Evolutionary conservation across 1,140 invertebrate species (phyloP), one percentile per base, ranked within the genome.

Genomic region (Heliconius hermathena): DNA sequence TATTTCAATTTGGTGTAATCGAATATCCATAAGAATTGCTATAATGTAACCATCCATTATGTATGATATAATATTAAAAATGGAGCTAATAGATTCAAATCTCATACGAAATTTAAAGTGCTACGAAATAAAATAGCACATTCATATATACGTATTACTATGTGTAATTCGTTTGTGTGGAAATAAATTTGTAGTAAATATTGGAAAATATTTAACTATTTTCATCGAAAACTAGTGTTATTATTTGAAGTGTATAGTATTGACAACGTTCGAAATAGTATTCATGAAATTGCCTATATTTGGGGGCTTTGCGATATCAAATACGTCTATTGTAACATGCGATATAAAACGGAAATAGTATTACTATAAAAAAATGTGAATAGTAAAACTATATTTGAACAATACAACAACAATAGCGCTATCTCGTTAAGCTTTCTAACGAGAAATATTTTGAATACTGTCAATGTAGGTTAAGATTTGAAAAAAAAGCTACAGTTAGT

Each of bases 291-390:
- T 57, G 54, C 54, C 54, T 57, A n/a, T 22, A 57, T 57, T 57
- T 57, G 54, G 22, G 57, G 22, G 57, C 22, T 60, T 60, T 60
- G 57, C 22, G 57, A 60, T 26, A 60, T 60, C 57, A 60, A 60
- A 60, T 60, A 20, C 57, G 11, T 26, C 3, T 57, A 57, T 57
- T 22, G 54, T 22, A 60, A 26, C 22, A 60, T 60, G 8, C 57
- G 9, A 60, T n/a, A 26, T n/a, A 57, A 60, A 60, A 60, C 57
- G 57, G 57, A 60, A 60, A 22, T 60, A 60, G 22, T 26, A 60
- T 60, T 60, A 11, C 57, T 60, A 60, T 60, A 60, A 60, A 13
- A 60, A 60, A 60, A 22, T 60, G n/a, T 60, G 57, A 22, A 60
- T 60, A 60, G 0, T 60, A 60, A 26, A 60, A 60, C 1, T 60